Base-by-base conservation (phyloP, 2,797 vertebrate species). In the Danio kyathit region DNA sequence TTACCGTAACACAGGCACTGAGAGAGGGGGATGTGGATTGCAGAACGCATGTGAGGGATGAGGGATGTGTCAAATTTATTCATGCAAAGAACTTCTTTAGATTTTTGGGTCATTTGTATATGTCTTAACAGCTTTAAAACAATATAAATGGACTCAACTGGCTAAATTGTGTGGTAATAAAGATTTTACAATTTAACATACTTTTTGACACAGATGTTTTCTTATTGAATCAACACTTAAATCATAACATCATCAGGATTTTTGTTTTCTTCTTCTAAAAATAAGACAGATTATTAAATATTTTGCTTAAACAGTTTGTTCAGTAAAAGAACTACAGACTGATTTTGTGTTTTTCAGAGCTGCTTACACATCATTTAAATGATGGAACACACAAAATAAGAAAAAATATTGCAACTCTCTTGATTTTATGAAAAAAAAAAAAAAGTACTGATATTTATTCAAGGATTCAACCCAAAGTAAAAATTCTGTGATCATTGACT, bases 1-100 rank as follows among this genome's bases (percentile, higher is more conserved):
- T 82, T 83, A 66, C 43, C 8, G 65, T 80, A 84, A 84, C 40
- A 76, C 44, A 76, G 64, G 66, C 38, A 21, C 16, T 52, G 74
- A 46, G 12, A 49, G 54, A 17, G 54, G 52, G 51, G 43, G 11
- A 69, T 19, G 43, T 41, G 40, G 38, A 65, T 69, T 54, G 71
- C 51, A 61, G 67, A 16, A 43, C 44, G 41, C 74, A 67, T 2
- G 46, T 56, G 16, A 12, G 46, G 59, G 13, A 52, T 71, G 40
- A 76, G 51, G 59, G 67, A 44, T 64, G 40, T 51, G n/a, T 81
- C 57, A 49, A 21, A 19, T 51, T 29, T 29, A 59, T 38, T 4
- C 59, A 61, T 65, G 66, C 13, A 52, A 66, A 52, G 29, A 10
- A 64, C 11, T 19, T 65, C 1, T 13, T 49, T 49, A 5, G 49